phyloP scores from a whole-genome alignment of 2,113 vertebrate genomes.

The Psittacula cyanocephala region DNA sequence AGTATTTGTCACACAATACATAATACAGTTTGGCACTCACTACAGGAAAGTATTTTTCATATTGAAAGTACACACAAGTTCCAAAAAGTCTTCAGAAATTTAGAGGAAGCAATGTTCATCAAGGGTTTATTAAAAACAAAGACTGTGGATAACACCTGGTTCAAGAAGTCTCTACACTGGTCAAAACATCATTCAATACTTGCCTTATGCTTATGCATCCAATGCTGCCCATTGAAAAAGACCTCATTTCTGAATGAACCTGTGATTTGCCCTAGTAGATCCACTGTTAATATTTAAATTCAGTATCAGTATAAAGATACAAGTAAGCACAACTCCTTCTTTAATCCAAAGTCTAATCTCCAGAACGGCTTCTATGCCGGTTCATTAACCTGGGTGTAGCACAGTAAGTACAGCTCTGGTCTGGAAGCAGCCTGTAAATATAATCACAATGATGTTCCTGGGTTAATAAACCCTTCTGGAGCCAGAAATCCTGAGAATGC shows the following conservation, averaged over 20 bases:
- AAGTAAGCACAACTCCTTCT: neutral
- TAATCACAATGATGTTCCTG: neutral
- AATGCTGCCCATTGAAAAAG: neutral
- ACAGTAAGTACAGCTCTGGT: neutral
- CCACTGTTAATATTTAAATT: neutral
- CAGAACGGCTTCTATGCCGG: neutral
- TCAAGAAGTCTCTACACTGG: neutral
- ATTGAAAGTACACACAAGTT: neutral
- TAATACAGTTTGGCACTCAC: neutral
- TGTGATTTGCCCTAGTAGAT: neutral
- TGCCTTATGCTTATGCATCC: neutral
- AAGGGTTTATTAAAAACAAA: neutral
- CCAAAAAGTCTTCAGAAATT: neutral
- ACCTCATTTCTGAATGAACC: neutral
- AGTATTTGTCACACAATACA: neutral
- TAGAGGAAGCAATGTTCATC: neutral
- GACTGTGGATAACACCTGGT: neutral
- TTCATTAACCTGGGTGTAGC: neutral
- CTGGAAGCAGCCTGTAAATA: neutral
- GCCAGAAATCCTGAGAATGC: neutral
- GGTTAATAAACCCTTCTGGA: neutral
- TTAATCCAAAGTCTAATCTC: neutral
- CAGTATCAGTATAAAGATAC: neutral
- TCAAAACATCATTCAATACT: neutral
- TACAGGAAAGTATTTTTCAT: neutral